Conservation (phyloP, 2,888 invertebrate genomes). For the Cataglyphis cursor region DNA sequence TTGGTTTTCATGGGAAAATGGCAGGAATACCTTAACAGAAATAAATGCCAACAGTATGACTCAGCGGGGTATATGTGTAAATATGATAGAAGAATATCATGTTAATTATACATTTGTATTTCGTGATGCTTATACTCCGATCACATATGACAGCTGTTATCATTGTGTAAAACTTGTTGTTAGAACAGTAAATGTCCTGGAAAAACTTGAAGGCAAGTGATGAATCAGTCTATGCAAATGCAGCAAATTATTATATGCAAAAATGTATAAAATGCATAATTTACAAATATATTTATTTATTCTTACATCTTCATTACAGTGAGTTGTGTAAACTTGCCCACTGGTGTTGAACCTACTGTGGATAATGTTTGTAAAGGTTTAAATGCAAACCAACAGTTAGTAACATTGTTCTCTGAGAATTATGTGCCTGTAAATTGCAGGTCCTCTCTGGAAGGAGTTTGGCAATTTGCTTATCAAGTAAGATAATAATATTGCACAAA, state of each 20-base stretch:
- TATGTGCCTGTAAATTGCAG: conserved; percentile 96
- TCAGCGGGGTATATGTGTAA: conserved; percentile 89
- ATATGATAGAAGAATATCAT: conserved; percentile 91
- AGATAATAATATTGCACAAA: conserved; percentile 10
- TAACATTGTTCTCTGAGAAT: conserved; percentile 96
- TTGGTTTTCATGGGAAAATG: conserved; percentile 97
- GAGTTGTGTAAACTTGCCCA: conserved; percentile 91
- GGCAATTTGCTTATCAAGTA: conserved; percentile 96
- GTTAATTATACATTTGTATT: conserved; percentile 96
- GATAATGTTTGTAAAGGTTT: conserved; percentile 92
- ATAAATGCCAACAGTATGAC: conserved; percentile 94
- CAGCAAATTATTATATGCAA: background rate
- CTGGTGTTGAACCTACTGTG: conserved; percentile 90
- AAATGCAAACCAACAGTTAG: conserved; percentile 92
- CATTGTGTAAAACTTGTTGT: conserved; percentile 95
- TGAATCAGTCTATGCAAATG: background rate
- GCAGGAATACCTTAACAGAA: conserved; percentile 93
- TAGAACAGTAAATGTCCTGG: conserved; percentile 95
- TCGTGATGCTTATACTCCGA: conserved; percentile 74
- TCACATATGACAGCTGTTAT: conserved; percentile 89
- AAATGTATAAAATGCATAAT: background rate
- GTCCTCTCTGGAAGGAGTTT: conserved; percentile 97
- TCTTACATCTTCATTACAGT: conserved; percentile 87
- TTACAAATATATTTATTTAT: background rate
- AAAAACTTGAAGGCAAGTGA: conserved; percentile 94